These are phyloP conservation scores for Coenobita brevimanus DNA, from an alignment of 1,140 invertebrate genomes.

Conservation along the genomic window DNA sequence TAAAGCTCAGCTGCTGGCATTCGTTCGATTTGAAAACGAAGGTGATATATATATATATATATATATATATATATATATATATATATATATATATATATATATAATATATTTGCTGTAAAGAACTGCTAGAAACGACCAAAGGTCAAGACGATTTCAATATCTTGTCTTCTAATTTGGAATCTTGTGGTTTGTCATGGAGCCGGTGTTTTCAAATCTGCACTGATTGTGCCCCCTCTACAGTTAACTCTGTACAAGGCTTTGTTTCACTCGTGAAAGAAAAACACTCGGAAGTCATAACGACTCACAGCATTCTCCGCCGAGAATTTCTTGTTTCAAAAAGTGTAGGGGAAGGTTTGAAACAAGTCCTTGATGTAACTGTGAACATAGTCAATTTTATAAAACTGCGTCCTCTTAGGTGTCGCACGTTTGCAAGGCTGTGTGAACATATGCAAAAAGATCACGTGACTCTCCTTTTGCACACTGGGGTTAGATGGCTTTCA, in stretches of 20 bases:
- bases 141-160: constrained; percentile 9
- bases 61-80: not conserved
- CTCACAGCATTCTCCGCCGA: constrained; percentile 27
- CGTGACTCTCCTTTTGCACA: constrained; percentile 17
- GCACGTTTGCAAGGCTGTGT: constrained; percentile 36
- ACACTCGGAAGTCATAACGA: constrained; percentile 14
- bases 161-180: not conserved
- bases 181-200: constrained; percentile 23
- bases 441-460: constrained; percentile 39
- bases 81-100: not conserved
- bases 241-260: no score
- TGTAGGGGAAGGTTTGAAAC: constrained; percentile 8
- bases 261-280: constrained; percentile 29
- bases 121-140: no score
- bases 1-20: no score
- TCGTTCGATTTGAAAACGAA: no score
- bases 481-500: constrained; percentile 21
- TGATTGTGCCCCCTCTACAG: not conserved
- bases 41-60: no score
- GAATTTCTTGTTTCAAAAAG: constrained; percentile 24
- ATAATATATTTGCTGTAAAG: no score
- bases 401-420: constrained; percentile 10
- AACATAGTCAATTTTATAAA: no score
- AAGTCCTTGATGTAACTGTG: no score
- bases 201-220: constrained; percentile 29